Conservation (phyloP, 37 sponge, comb jelly and placozoan genomes). For the Agelas oroides region DNA sequence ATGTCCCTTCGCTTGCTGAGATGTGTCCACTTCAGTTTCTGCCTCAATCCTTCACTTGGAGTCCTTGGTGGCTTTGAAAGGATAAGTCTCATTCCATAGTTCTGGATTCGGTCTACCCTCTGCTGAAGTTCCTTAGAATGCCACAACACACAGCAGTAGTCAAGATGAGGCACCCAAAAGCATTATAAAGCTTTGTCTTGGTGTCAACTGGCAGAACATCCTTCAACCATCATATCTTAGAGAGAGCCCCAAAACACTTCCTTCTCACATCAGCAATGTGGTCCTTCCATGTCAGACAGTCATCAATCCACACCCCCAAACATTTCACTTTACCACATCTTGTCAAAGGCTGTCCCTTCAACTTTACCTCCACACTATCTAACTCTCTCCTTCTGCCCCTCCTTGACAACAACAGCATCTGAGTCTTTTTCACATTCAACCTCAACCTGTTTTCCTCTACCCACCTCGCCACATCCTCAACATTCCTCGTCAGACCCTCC, state of each 20-base stretch:
- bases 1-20: too few species aligned
- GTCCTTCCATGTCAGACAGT: conserved; percentile 14
- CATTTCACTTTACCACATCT: conserved; percentile 3
- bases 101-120: conserved; percentile 10
- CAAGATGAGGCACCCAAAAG: conserved; percentile 9
- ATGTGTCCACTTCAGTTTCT: too few species aligned
- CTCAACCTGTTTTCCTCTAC: neutral
- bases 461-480: neutral
- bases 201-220: neutral
- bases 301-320: conserved; percentile 24
- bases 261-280: conserved; percentile 16
- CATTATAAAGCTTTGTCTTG: conserved; percentile 13
- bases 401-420: neutral
- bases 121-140: conserved; percentile 5
- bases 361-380: neutral
- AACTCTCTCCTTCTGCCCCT: neutral
- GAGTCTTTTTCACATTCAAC: neutral
- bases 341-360: neutral
- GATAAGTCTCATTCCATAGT: neutral
- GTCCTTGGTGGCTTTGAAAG: too few species aligned
- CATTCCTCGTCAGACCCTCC: neutral
- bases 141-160: conserved; percentile 30
- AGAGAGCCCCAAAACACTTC: conserved; percentile 3
- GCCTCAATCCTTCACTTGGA: too few species aligned
- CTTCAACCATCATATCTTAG: conserved; percentile 3